These are phyloP conservation scores for Mnemiopsis leidyi DNA, from an alignment of 37 sponge, comb jelly and placozoan species.

Conservation along the genomic window DNA sequence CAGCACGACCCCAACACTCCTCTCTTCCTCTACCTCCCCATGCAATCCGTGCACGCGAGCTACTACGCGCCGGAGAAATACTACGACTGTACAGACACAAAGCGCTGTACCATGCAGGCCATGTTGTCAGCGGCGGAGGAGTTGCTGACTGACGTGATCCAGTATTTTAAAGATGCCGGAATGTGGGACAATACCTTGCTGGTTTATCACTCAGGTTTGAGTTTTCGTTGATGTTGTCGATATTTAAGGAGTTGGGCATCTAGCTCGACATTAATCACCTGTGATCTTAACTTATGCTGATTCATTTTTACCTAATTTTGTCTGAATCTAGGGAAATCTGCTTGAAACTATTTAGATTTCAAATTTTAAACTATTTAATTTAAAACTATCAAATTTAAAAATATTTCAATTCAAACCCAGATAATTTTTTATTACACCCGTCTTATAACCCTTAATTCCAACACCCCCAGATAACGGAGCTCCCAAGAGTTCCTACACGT, in stretches of 20 bases:
- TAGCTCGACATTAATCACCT: too few relatives aligned
- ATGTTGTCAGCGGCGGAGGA: conserved; percentile 70
- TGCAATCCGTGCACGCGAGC: conserved; percentile 66
- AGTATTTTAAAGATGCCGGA: conserved; percentile 44
- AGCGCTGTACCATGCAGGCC: conserved; percentile 66
- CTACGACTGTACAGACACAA: conserved; percentile 54
- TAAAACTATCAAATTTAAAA: too few relatives aligned
- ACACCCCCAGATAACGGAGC: conserved; percentile 74
- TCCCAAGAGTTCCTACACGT: neutral
- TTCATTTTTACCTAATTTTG: too few relatives aligned
- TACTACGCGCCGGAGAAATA: conserved; percentile 68
- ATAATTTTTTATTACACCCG: too few relatives aligned
- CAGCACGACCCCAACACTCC: conserved; percentile 67
- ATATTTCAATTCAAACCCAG: too few relatives aligned
- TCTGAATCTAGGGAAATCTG: too few relatives aligned
- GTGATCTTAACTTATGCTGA: too few relatives aligned
- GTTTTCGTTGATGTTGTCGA: too few relatives aligned
- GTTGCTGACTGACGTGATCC: conserved; percentile 40
- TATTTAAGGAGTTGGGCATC: too few relatives aligned
- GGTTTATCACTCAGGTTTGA: conserved; percentile 62
- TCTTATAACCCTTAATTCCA: too few relatives aligned
- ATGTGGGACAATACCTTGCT: conserved; percentile 75
- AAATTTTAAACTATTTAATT: too few relatives aligned
- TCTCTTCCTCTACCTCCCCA: conserved; percentile 69
- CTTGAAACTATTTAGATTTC: too few relatives aligned